Base-by-base conservation (phyloP, 2,113 vertebrate genomes). In the Grantiella picta region DNA sequence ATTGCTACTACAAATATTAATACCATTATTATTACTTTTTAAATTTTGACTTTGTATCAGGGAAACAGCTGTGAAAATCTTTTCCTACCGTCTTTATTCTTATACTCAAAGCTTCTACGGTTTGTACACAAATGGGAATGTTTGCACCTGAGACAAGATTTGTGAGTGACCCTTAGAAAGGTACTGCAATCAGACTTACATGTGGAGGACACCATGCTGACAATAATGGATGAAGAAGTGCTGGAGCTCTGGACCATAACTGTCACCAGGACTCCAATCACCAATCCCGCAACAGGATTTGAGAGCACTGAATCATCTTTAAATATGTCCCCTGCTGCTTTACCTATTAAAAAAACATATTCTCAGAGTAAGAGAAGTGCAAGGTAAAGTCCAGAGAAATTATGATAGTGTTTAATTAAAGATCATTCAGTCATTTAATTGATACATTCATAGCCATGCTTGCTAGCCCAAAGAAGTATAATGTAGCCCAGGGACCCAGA, bases 161-260 rank as follows among this genome's bases (percentile, higher is more conserved):
- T 66, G 18, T 27, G 50, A 66, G 21, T 60, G 33, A 77, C 49
- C 9, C 84, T n/a, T 50, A 66, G 42, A 44, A 88, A 76, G 38
- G 31, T 4, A 11, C 31, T 70, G 16, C 22, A n/a, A 38, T 33
- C 79, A 82, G 40, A 98, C 99, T 99, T 95, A 99, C 99, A 1
- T 15, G 98, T 98, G 89, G 99, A 99, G 68, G 99, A 98, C 73
- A 99, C 99, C 99, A 99, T 99, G 98, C 99, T 99, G 98, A 99
- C 99, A 17, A 99, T 92, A 63, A 99, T 99, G 63, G 99, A 99
- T 2, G 99, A 98, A 6, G 99, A 99, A 5, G 99, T 99, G 92
- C 99, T 99, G 59, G 99, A 99, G 89, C 99, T 99, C 96, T 99
- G 99, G 31, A 99, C 99, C 95, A 99, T 94, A 61, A 99, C 99